A percentile compares a stretch with the other conserved stretches of the same genome.
phyloP scores from a whole-genome alignment of 2,113 vertebrate species.

The Hiodon alosoides region DNA sequence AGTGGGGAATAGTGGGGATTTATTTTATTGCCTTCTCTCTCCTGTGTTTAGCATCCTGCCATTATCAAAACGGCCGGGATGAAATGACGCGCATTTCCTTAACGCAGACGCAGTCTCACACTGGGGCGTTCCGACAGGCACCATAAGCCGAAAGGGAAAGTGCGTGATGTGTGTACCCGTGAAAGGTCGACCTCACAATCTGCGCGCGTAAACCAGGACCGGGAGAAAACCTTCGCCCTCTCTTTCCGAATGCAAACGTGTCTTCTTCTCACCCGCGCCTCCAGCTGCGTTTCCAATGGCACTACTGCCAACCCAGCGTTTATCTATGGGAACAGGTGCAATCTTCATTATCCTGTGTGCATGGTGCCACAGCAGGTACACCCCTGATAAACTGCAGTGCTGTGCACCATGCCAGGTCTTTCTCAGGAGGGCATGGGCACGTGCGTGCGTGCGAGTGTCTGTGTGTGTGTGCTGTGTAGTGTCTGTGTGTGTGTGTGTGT shows the following conservation, averaged over 20 bases:
- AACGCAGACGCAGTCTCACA: not conserved
- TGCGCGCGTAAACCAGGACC: not conserved
- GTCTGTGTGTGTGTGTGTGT: not conserved
- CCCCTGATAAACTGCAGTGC: not conserved
- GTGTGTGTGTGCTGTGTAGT: not conserved
- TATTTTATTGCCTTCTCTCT: not conserved
- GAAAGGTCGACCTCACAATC: not conserved
- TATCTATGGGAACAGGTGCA: slow-evolving; percentile 21
- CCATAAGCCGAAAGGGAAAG: not conserved
- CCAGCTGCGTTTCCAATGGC: not conserved
- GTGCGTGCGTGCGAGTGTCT: not conserved
- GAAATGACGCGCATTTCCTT: not conserved
- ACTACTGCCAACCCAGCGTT: not conserved
- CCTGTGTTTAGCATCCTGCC: not conserved
- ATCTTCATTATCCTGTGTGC: not conserved
- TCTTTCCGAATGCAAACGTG: not conserved
- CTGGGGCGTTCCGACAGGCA: not conserved
- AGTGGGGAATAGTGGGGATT: not conserved
- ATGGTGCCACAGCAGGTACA: not conserved
- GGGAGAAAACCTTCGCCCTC: not conserved
- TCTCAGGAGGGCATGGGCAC: not conserved
- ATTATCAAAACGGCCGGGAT: not conserved
- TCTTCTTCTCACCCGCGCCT: not conserved
- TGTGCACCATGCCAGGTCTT: not conserved
- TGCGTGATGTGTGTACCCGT: not conserved